These are phyloP conservation scores for Pseudorasbora parva DNA, from an alignment of 2,113 vertebrate genomes.

Conservation along the genomic window DNA sequence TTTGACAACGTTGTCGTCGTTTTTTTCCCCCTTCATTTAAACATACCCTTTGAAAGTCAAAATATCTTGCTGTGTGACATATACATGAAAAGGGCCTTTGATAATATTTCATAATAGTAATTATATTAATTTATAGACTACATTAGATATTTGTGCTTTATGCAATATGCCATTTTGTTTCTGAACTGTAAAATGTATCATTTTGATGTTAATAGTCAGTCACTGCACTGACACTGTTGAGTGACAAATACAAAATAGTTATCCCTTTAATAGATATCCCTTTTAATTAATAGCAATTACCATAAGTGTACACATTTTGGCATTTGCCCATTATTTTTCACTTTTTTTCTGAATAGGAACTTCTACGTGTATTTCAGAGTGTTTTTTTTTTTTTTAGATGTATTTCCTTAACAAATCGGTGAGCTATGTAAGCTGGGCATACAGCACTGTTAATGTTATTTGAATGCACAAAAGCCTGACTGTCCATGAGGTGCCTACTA, in stretches of 20 bases:
- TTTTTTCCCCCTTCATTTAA: too few species aligned
- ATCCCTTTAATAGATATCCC: neutral
- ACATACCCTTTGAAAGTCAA: too few species aligned
- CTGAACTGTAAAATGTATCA: neutral
- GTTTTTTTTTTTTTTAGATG: neutral
- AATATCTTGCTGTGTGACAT: too few species aligned
- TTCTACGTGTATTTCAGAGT: neutral
- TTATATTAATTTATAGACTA: neutral
- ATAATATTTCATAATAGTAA: too few species aligned
- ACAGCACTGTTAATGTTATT: slow-evolving; percentile 18
- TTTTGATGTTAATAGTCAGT: neutral
- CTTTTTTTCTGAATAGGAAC: neutral
- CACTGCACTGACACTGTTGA: neutral
- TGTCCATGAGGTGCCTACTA: neutral
- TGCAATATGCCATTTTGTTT: neutral
- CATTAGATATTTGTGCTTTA: neutral
- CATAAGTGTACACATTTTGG: neutral
- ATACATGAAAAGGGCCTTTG: too few species aligned
- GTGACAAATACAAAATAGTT: neutral
- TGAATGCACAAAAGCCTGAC: neutral
- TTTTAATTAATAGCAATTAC: neutral
- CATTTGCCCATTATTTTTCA: neutral
- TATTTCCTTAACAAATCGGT: slow-evolving; percentile 19
- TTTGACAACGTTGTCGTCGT: too few species aligned
- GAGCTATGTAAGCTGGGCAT: neutral